Percentiles rank a stretch among this genome's conserved stretches.
These are phyloP conservation scores for Cyprinella venusta DNA, from an alignment of 2,797 vertebrate species.

Conservation along the genomic window DNA sequence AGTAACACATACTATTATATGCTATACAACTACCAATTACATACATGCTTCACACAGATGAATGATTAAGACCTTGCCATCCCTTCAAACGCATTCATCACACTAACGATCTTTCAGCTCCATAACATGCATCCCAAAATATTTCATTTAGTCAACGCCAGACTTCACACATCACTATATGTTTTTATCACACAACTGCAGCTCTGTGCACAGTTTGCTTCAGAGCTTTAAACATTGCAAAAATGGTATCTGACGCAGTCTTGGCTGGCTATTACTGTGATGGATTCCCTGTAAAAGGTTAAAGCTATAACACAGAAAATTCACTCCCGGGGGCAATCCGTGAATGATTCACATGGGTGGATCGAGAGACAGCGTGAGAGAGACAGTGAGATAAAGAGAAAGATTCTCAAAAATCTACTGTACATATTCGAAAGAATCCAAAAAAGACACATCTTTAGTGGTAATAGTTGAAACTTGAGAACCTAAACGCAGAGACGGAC, in stretches of 20 bases:
- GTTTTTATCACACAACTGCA: slow-evolving; percentile 32
- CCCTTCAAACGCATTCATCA: not conserved
- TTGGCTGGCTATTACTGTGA: slow-evolving; percentile 37
- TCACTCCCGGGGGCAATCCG: slow-evolving; percentile 36
- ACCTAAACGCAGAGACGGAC: too few species aligned
- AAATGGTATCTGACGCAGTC: slow-evolving; percentile 32
- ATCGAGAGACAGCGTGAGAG: slow-evolving; percentile 17
- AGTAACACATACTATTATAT: not conserved
- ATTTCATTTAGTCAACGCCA: not conserved
- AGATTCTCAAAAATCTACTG: not conserved
- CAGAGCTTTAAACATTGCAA: slow-evolving; percentile 40
- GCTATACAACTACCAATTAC: slow-evolving; percentile 20
- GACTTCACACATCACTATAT: slow-evolving; percentile 20
- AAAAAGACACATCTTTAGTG: not conserved
- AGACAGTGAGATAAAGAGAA: not conserved
- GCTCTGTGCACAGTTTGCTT: slow-evolving; percentile 29
- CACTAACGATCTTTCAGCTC: not conserved
- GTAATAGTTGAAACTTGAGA: slow-evolving; percentile 13
- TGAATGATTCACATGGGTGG: slow-evolving; percentile 53
- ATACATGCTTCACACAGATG: not conserved
- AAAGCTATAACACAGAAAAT: slow-evolving; percentile 48
- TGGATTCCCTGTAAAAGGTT: slow-evolving; percentile 38
- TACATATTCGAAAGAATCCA: slow-evolving; percentile 13
- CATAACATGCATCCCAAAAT: not conserved
- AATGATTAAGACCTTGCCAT: slow-evolving; percentile 3